Evolutionary conservation across 1,140 invertebrate genomes (phyloP).

Genomic region (Colletes latitarsis): DNA sequence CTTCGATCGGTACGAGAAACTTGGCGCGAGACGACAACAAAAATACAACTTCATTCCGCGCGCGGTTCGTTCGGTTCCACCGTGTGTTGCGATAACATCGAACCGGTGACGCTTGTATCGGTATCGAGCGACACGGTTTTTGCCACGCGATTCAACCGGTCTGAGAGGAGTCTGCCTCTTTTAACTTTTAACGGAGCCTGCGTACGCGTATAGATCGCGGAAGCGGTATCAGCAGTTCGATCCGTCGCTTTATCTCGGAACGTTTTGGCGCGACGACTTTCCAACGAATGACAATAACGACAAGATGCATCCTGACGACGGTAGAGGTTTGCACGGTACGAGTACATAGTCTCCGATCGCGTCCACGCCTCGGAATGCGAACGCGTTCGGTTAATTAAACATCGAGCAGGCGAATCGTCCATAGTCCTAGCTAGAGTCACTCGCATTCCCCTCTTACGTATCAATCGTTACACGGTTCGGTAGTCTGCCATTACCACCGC

Average conservation of each 20-base stretch:
- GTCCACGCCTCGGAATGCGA: conserved; percentile 38
- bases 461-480: conserved; percentile 47
- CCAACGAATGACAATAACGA: neutral
- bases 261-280: too few species aligned
- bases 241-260: too few species aligned
- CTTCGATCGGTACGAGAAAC: conserved; percentile 10
- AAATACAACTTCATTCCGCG: conserved; percentile 36
- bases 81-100: neutral
- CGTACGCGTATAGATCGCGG: too few species aligned
- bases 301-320: neutral
- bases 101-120: too few species aligned
- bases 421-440: conserved; percentile 8
- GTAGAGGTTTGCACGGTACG: neutral
- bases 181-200: too few species aligned
- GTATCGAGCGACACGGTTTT: neutral
- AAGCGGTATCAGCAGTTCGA: too few species aligned
- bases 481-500: conserved; percentile 1
- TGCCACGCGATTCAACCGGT: too few species aligned
- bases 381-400: conserved; percentile 55
- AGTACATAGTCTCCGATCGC: neutral
- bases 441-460: conserved; percentile 14
- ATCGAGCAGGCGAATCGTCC: conserved; percentile 22
- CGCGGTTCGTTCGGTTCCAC: conserved; percentile 24
- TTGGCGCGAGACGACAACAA: conserved; percentile 30
- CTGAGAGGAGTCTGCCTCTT: too few species aligned